phyloP scores from a whole-genome alignment of 2,113 vertebrate genomes.

The Tamias sibiricus region DNA sequence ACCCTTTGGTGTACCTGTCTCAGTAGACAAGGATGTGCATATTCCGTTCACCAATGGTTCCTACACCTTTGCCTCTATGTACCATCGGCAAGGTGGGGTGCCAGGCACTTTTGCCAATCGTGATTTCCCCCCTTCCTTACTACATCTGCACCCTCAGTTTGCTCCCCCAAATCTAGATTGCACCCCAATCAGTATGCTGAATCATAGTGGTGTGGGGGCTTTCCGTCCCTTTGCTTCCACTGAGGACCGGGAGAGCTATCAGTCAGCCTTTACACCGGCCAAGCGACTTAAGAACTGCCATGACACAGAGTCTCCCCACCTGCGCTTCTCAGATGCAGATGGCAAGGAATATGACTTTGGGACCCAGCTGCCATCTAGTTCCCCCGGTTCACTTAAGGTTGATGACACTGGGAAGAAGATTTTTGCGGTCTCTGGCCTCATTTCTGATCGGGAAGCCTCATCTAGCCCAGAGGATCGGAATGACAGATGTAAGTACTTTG shows the following conservation, averaged over 20 bases:
- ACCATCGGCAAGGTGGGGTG: slow-evolving; percentile 97
- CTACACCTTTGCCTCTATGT: slow-evolving; percentile 99
- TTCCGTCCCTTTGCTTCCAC: slow-evolving; percentile 98
- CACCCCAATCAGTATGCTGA: slow-evolving; percentile 98
- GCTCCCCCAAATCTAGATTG: slow-evolving; percentile 99
- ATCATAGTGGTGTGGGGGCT: slow-evolving; percentile 98
- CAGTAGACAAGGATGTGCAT: slow-evolving; percentile 98
- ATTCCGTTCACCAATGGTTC: slow-evolving; percentile 99
- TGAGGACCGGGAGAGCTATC: slow-evolving; percentile 98
- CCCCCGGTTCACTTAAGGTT: slow-evolving; percentile 96
- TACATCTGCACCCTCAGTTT: slow-evolving; percentile 99
- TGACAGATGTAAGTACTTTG: slow-evolving; percentile 97
- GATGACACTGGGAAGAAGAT: slow-evolving; percentile 99
- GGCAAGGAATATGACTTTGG: slow-evolving; percentile 99
- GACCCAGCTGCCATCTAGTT: slow-evolving; percentile 95
- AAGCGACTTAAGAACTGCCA: slow-evolving; percentile 99
- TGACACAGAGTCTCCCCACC: slow-evolving; percentile 97
- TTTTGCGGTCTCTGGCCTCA: slow-evolving; percentile 98
- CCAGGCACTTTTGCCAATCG: slow-evolving; percentile 97
- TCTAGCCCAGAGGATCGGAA: slow-evolving; percentile 99
- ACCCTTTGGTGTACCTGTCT: slow-evolving; percentile 98
- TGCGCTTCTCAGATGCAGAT: slow-evolving; percentile 98
- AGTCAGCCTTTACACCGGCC: slow-evolving; percentile 98
- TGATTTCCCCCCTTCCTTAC: slow-evolving; percentile 98
- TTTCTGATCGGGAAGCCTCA: slow-evolving; percentile 98